Evolutionary conservation across 2,888 invertebrate genomes (phyloP).

Genomic region (Desoria tigrina): DNA sequence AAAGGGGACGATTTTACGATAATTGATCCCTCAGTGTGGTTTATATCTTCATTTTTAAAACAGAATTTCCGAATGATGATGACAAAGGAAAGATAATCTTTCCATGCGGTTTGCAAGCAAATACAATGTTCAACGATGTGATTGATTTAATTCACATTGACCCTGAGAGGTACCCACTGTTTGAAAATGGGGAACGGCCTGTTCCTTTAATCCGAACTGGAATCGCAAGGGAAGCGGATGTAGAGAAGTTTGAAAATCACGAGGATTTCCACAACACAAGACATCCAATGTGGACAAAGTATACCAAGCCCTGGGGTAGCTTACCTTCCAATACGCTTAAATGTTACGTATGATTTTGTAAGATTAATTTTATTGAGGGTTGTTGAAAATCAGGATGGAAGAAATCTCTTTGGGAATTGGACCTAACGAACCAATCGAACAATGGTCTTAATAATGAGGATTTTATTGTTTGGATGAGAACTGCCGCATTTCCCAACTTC

Average conservation of each 20-base stretch:
- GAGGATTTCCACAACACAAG: conserved; percentile 12
- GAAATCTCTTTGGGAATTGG: conserved; percentile 33
- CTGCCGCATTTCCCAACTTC: conserved; percentile 34
- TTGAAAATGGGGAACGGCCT: neutral
- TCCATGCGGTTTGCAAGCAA: conserved; percentile 36
- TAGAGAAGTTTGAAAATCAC: conserved; percentile 26
- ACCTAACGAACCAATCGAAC: conserved; percentile 25
- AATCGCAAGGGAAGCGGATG: conserved; percentile 34
- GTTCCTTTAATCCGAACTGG: conserved; percentile 34
- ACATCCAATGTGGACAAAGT: conserved; percentile 26
- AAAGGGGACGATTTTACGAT: neutral
- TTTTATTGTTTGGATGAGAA: conserved; percentile 34
- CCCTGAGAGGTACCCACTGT: neutral
- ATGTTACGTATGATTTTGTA: neutral
- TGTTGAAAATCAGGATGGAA: conserved; percentile 33
- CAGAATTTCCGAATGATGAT: neutral
- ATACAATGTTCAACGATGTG: conserved; percentile 34
- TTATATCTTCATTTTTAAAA: neutral
- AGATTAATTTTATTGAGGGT: neutral
- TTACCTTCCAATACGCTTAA: no score
- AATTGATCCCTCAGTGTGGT: neutral
- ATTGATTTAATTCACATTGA: conserved; percentile 20
- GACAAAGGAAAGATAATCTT: conserved; percentile 4
- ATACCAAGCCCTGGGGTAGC: conserved; percentile 25
- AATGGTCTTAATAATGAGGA: conserved; percentile 42